Conservation (phyloP, 1,140 invertebrate genomes). For the Hypothenemus hampei region DNA sequence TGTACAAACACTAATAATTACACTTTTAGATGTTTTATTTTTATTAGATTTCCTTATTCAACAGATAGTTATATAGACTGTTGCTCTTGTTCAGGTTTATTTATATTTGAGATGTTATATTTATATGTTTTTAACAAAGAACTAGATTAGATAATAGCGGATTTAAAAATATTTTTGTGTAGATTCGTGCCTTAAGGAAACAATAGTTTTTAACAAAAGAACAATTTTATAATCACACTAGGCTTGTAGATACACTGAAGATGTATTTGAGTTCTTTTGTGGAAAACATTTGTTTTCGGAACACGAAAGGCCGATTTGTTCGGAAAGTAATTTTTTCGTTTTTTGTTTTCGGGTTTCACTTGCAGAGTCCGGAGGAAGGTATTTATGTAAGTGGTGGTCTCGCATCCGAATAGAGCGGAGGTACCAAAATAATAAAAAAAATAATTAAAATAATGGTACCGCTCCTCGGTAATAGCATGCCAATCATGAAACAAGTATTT, state of each 20-base stretch:
- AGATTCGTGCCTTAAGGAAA: neutral
- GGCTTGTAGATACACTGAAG: no score
- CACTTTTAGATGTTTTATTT: no score
- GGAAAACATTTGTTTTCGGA: neutral
- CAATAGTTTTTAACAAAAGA: neutral
- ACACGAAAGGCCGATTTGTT: neutral
- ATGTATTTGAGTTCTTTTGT: neutral
- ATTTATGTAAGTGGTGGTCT: conserved; percentile 58
- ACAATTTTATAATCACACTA: no score
- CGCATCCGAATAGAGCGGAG: conserved; percentile 40
- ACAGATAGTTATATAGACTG: no score
- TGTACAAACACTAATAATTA: no score
- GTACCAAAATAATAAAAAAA: conserved; percentile 26
- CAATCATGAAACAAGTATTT: no score
- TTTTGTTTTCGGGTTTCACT: conserved; percentile 53
- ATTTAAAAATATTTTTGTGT: neutral
- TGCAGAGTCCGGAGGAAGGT: conserved; percentile 53
- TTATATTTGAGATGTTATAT: no score
- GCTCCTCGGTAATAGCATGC: conserved; percentile 37
- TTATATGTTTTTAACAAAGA: no score
- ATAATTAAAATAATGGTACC: conserved; percentile 23
- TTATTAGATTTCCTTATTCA: no score
- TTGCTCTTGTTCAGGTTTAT: no score
- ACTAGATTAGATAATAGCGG: no score
- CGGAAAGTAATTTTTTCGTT: conserved; percentile 33